These are phyloP conservation scores for Shinisaurus crocodilurus DNA, from an alignment of 2,113 vertebrate genomes.

Conservation along the genomic window DNA sequence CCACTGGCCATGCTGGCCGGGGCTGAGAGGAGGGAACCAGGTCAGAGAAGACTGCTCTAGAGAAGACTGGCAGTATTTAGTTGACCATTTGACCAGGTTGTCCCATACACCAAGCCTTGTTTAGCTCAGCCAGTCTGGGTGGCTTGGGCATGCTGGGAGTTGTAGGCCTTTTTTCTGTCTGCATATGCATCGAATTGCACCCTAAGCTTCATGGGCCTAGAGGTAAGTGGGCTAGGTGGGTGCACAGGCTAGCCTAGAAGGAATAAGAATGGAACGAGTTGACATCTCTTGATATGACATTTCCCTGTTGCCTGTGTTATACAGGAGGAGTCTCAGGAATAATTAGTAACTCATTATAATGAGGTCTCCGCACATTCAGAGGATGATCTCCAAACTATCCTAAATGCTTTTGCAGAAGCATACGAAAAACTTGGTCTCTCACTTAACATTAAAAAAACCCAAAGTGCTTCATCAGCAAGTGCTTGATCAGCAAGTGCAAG, in stretches of 20 bases:
- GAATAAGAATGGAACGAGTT: neutral
- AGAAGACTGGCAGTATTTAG: neutral
- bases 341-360: slow-evolving; percentile 29
- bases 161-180: no score
- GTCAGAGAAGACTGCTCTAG: neutral
- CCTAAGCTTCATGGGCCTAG: neutral
- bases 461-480: no score
- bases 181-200: no score
- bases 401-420: no score
- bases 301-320: neutral
- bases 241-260: neutral
- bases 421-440: no score
- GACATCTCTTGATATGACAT: neutral
- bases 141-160: no score
- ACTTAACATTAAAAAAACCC: no score
- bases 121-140: neutral
- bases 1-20: no score
- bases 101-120: neutral
- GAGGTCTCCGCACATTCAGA: no score
- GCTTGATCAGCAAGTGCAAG: no score
- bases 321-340: neutral
- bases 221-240: neutral
- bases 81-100: neutral
- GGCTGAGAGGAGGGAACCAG: no score
- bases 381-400: no score